These are phyloP conservation scores for Emesis russula DNA, from an alignment of 2,888 invertebrate genomes.

Conservation along the genomic window DNA sequence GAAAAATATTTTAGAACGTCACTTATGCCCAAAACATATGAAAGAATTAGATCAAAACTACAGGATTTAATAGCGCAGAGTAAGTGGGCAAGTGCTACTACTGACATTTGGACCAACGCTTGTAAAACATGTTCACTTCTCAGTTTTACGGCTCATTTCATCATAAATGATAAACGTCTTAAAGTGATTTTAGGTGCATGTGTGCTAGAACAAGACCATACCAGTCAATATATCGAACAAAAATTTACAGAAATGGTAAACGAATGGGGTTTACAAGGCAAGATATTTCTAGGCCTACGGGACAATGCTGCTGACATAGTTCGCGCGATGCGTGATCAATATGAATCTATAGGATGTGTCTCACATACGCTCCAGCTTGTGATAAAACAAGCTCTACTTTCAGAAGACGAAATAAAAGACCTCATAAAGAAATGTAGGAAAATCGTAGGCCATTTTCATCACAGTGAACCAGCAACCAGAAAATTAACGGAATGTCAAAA, in stretches of 20 bases:
- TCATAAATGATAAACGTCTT: constrained; percentile 52
- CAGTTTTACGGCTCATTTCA: constrained; percentile 70
- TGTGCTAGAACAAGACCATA: constrained; percentile 53
- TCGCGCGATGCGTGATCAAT: too few relatives aligned
- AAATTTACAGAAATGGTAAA: constrained; percentile 54
- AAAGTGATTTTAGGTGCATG: constrained; percentile 71
- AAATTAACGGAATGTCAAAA: background rate
- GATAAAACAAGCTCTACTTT: background rate
- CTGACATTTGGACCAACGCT: constrained; percentile 65
- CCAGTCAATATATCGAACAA: constrained; percentile 55
- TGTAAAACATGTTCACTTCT: constrained; percentile 77
- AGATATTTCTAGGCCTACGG: background rate
- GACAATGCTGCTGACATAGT: background rate
- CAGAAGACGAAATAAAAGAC: background rate
- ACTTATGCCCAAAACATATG: constrained; percentile 82
- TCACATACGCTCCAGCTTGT: background rate
- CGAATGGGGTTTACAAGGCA: constrained; percentile 27
- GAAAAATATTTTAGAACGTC: constrained; percentile 84
- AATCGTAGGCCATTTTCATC: background rate
- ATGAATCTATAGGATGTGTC: background rate
- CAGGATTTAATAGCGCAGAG: constrained; percentile 44
- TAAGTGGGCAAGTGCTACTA: constrained; percentile 75
- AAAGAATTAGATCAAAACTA: constrained; percentile 73
- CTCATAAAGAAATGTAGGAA: background rate
- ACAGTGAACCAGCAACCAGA: background rate